Base-by-base conservation (phyloP, 1,140 invertebrate species). In the Apocrypta bakeri region DNA sequence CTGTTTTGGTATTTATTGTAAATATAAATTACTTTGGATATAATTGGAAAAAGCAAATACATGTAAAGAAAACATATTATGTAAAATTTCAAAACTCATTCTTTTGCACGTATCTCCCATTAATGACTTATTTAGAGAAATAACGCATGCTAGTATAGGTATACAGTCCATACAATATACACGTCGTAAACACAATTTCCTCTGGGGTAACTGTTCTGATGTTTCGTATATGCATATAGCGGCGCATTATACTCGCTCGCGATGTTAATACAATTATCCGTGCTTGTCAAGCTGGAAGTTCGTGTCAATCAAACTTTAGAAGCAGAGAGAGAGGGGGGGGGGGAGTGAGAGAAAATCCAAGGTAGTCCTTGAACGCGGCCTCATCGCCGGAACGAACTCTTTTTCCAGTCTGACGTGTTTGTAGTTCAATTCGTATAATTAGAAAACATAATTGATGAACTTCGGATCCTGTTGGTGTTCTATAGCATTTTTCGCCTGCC, bases 281-380 rank as follows among this genome's bases (percentile, higher is more conserved):
- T 25, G 79, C 79, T 33, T 37, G 40, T 75, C 79, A 68, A 75
- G 37, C 37, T 75, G 27, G 79, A 81, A 81, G 21, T 75, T 74
- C 61, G 48, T 33, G 73, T 76, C 80, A 69, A 82, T 76, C 63
- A 82, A 82, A 69, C 64, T 82, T 81, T 69, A 24, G 37, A 40
- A 25, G 27, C 12, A 42, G 14, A 37, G 33, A 37, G 33, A 37
- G 33, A 37, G 33, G 9, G 33, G 9, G 33, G 9, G 33, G 9
- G 33, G 9, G 9, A 9, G 33, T 37, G 9, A n/a, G n/a, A n/a
- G n/a, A n/a, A n/a, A n/a, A n/a, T 2, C 42, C 42, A 48, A 48
- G 24, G 69, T 33, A 17, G 42, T 33, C 37, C 66, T 69, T 71
- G 48, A 71, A 40, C 68, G 21, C 56, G 12, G n/a, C n/a, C n/a